Evolutionary conservation across 2,113 vertebrate species (phyloP).

Genomic region (cat (Felis catus)): F.catus_Fca126_mat1.0 CM031420.1:124812001-124812500

Average conservation of each 20-base stretch:
- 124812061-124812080: background rate
- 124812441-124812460: background rate
- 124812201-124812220: background rate
- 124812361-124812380: background rate
- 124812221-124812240: background rate
- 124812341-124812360: background rate
- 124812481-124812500: background rate
- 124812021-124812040: background rate
- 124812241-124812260: background rate
- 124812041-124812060: background rate
- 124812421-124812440: background rate
- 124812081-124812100: constrained; percentile 3
- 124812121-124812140: background rate
- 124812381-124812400: background rate
- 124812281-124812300: background rate
- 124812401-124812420: background rate
- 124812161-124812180: background rate
- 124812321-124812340: background rate
- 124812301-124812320: background rate
- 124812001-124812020: background rate
- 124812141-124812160: background rate
- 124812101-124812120: background rate
- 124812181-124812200: background rate
- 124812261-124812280: background rate
- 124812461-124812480: background rate